Conservation (phyloP, 2,797 vertebrate genomes). For the Halcyon badia region DNA sequence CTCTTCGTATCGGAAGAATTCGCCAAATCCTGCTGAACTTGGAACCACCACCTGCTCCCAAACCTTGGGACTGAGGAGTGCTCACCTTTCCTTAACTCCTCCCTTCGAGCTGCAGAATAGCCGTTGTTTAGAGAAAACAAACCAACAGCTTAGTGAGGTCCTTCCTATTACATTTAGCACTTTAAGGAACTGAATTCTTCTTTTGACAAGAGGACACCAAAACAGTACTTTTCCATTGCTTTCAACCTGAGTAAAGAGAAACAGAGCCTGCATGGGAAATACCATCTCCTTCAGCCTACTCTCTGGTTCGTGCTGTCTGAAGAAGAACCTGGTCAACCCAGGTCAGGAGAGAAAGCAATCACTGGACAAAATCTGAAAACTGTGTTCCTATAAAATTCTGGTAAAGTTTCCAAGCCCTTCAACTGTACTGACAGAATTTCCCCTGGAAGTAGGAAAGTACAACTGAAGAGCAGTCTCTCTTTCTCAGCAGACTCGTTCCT, state of each 20-base stretch:
- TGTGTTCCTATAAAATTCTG: neutral
- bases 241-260: neutral
- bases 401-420: neutral
- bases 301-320: neutral
- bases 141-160: neutral
- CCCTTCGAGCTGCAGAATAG: neutral
- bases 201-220: neutral
- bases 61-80: neutral
- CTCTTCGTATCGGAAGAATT: neutral
- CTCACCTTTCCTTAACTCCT: neutral
- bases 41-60: fast-evolving
- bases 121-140: neutral
- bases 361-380: neutral
- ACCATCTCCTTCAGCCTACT: neutral
- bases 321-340: neutral
- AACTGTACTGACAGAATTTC: neutral
- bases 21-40: neutral
- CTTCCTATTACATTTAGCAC: neutral
- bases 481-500: neutral
- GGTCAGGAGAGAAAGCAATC: neutral
- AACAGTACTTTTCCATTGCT: neutral
- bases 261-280: neutral
- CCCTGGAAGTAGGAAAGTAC: neutral
- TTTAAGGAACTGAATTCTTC: neutral
- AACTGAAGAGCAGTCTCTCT: neutral